Conservation (phyloP, 2,113 vertebrate genomes). For the Nipponia nippon region DNA sequence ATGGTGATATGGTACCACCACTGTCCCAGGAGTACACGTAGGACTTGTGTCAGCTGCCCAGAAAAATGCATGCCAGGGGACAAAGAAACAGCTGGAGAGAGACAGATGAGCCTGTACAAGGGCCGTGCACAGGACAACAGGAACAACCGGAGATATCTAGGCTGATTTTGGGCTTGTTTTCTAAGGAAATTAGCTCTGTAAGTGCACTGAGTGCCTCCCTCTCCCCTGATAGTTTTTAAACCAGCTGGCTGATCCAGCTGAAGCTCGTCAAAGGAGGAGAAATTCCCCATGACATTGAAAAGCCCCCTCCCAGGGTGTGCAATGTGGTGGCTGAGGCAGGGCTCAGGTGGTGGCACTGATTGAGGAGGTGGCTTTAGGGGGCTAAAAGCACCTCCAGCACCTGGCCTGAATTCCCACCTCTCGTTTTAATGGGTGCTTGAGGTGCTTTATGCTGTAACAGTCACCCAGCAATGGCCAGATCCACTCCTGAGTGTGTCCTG, state of each 20-base stretch:
- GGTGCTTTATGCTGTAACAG: neutral
- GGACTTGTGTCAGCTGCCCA: neutral
- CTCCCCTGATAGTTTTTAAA: neutral
- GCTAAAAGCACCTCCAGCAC: no score
- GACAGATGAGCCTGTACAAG: no score
- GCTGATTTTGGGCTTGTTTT: neutral
- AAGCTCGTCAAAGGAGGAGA: neutral
- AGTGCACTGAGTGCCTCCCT: accelerated
- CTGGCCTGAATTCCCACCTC: accelerated
- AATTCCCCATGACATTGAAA: accelerated
- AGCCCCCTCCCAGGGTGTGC: no score
- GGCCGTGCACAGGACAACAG: neutral
- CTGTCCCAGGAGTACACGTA: accelerated
- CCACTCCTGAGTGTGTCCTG: accelerated
- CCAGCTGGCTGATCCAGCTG: neutral
- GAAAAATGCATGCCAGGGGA: neutral
- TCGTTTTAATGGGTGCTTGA: accelerated
- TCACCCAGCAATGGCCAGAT: accelerated
- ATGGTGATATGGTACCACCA: accelerated
- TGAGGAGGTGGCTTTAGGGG: no score
- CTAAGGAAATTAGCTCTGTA: neutral
- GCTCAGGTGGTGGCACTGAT: neutral
- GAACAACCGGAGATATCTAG: neutral
- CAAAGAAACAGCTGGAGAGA: neutral
- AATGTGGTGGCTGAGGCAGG: neutral